Conservation (phyloP, 2,113 vertebrate species). For the Geococcyx californianus region DNA sequence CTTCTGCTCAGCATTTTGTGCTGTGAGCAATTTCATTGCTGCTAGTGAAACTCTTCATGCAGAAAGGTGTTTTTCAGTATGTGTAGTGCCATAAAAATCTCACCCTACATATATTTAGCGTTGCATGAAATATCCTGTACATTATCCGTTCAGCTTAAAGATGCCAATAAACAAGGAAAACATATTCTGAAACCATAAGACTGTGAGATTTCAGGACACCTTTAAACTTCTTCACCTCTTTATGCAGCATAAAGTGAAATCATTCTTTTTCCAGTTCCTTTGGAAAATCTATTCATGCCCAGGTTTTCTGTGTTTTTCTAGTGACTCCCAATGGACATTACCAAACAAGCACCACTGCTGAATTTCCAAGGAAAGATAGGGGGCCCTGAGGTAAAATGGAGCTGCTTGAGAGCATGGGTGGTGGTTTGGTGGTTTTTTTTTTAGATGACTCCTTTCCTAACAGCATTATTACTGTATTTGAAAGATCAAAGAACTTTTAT, state of each 20-base stretch:
- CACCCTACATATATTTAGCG: background rate
- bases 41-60: background rate
- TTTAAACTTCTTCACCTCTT: background rate
- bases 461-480: background rate
- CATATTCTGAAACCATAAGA: rapidly evolving
- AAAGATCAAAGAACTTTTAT: background rate
- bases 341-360: background rate
- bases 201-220: background rate
- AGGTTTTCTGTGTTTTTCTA: constrained; percentile 47
- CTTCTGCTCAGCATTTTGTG: background rate
- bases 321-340: constrained; percentile 13
- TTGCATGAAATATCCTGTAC: background rate
- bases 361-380: constrained; percentile 31
- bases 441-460: background rate
- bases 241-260: background rate
- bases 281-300: constrained; percentile 35
- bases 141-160: background rate
- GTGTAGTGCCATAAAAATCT: background rate
- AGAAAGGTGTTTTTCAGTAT: background rate
- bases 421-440: no score
- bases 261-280: constrained; percentile 44
- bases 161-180: background rate
- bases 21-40: background rate
- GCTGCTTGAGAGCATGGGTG: background rate
- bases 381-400: background rate